These are phyloP conservation scores for Solea solea DNA, from an alignment of 2,113 vertebrate species.

Conservation along the genomic window DNA sequence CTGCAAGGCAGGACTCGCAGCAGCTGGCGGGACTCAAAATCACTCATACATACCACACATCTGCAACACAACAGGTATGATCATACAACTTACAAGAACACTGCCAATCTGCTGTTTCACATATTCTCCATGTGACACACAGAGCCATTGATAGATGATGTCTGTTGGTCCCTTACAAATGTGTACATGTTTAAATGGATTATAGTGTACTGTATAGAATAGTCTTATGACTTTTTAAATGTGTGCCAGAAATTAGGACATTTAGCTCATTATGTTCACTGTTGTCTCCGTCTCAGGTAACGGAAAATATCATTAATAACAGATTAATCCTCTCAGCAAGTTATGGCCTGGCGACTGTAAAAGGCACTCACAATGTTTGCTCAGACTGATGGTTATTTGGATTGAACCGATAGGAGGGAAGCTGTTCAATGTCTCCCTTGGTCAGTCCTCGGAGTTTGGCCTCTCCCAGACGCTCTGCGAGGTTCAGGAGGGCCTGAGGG, in stretches of 20 bases:
- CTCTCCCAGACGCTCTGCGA: conserved; percentile 96
- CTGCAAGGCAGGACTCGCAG: conserved; percentile 98
- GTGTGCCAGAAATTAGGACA: neutral
- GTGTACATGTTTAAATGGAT: neutral
- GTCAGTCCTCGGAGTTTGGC: conserved; percentile 96
- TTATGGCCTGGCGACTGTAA: neutral
- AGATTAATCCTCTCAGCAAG: neutral
- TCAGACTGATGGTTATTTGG: conserved; percentile 98
- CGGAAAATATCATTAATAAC: neutral
- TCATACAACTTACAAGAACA: neutral
- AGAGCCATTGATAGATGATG: neutral
- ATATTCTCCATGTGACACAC: neutral
- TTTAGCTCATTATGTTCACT: neutral
- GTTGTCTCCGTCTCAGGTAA: neutral
- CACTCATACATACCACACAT: conserved; percentile 99
- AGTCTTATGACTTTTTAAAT: neutral
- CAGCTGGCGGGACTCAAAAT: conserved; percentile 98
- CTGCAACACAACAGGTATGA: conserved; percentile 74
- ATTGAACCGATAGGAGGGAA: conserved; percentile 98
- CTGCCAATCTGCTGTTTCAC: neutral
- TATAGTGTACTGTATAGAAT: neutral
- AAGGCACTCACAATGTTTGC: conserved; percentile 93
- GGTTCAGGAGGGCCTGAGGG: conserved; percentile 91
- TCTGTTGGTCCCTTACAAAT: neutral
- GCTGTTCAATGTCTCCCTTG: conserved; percentile 97